Conservation (phyloP, 35 echinoderm and acorn worm genomes). For the Stichopus chloronotus region DNA sequence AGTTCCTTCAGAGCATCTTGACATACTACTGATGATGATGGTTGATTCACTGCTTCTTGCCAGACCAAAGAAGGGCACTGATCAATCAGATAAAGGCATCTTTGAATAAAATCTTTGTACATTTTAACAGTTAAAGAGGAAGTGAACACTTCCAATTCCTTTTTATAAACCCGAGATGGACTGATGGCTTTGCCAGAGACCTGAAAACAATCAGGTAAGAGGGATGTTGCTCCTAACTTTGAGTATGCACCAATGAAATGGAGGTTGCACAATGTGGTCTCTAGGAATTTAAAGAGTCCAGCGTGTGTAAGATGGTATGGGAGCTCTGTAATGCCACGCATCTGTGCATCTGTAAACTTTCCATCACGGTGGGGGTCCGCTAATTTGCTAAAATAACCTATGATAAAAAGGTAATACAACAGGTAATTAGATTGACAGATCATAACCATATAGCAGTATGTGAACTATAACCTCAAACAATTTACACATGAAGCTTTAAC, state of each 20-base stretch:
- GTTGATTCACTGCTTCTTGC: constrained; percentile 93
- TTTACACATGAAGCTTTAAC: no score
- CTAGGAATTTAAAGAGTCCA: constrained; percentile 64
- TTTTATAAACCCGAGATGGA: constrained; percentile 39
- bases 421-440: no score
- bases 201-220: constrained; percentile 77
- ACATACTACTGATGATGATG: constrained; percentile 65
- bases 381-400: constrained; percentile 80
- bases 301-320: constrained; percentile 86
- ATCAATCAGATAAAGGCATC: constrained; percentile 80
- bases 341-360: constrained; percentile 51
- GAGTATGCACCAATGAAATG: constrained; percentile 82
- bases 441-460: no score
- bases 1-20: constrained; percentile 47
- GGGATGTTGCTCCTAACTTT: constrained; percentile 57
- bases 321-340: constrained; percentile 75
- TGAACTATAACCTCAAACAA: no score
- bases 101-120: constrained; percentile 76
- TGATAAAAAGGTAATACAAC: not conserved
- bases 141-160: constrained; percentile 79
- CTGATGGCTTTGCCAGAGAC: constrained; percentile 31
- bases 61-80: constrained; percentile 72
- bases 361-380: constrained; percentile 57
- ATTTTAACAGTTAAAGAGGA: constrained; percentile 17
- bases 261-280: constrained; percentile 69